These are phyloP conservation scores for Gymnopithys bicolor DNA, from an alignment of 2,797 vertebrate genomes.

Conservation along the genomic window DNA sequence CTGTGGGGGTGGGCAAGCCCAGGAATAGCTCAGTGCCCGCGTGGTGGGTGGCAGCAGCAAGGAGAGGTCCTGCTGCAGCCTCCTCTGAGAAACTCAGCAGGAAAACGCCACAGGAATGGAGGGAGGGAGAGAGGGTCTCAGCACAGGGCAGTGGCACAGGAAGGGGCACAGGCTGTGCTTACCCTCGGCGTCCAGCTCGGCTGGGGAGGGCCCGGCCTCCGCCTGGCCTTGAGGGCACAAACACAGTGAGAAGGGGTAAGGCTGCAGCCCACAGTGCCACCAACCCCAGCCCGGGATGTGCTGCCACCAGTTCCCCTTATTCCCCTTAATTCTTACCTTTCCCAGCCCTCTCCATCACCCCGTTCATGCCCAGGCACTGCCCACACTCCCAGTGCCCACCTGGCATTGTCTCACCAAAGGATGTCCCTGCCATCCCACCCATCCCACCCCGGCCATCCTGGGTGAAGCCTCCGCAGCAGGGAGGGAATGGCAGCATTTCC, in stretches of 20 bases:
- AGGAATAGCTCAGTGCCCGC: background rate
- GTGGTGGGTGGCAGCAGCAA: background rate
- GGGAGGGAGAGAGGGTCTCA: background rate
- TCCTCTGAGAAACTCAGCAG: background rate
- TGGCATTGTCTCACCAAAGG: background rate
- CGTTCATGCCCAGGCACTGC: background rate
- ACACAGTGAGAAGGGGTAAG: conserved; percentile 36
- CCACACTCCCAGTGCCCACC: background rate
- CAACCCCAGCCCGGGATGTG: rapidly evolving
- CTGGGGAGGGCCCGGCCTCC: conserved; percentile 36
- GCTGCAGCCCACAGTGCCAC: background rate
- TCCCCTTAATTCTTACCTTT: background rate
- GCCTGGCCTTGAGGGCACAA: conserved; percentile 72
- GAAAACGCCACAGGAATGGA: background rate
- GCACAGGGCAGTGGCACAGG: background rate
- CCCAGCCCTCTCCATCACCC: background rate
- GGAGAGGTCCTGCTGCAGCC: background rate
- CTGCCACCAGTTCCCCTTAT: rapidly evolving
- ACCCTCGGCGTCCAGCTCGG: conserved; percentile 73
- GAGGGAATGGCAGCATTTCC: rapidly evolving
- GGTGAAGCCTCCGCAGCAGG: background rate
- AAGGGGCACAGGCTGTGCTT: conserved; percentile 26
- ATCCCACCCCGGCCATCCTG: rapidly evolving
- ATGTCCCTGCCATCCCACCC: rapidly evolving
- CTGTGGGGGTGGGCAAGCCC: background rate